Base-by-base conservation (phyloP, 2,113 vertebrate species). In the Glaucomys volans region DNA sequence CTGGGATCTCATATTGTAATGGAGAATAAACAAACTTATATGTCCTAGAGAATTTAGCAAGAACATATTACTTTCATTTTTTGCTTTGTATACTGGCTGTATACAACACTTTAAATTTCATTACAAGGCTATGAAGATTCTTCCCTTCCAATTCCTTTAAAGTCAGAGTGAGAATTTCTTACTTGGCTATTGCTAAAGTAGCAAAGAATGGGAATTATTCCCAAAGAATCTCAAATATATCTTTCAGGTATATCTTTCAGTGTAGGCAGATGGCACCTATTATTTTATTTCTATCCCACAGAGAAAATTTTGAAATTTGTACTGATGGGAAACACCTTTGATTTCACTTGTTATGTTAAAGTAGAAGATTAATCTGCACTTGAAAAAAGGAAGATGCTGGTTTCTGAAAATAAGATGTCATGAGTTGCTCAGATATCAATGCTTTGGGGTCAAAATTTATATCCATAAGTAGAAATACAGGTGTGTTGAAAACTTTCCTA, bases 51-150 rank as follows among this genome's bases (percentile, higher is more conserved):
- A 95, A 91, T 77, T 81, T 71, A 59, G 37, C 30, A 94, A 94
- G 35, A 93, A 90, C 12, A 22, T 90, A n/a, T 44, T 44, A 93
- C 59, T 96, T 4, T 12, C 35, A 84, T 32, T 72, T 80, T 59
- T 88, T 94, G 66, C n/a, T 81, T 92, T 92, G 74, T 42, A 87
- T 44, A 37, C 6, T 91, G 26, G 59, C 30, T 88, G 8, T 83
- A 92, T 74, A 50, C 35, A 90, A 74, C 40, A 90, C 75, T 96
- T 95, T 57, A 93, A 57, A 59, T 81, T 88, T 84, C 77, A 96
- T 93, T 91, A 62, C 50, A 64, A 57, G 32, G 32, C 24, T 59
- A 91, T 32, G 74, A 77, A 94, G 4, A 16, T 90, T 7, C 16
- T 67, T 84, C 40, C 52, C 35, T 40, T 35, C 35, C 24, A 90